Evolutionary conservation across 2,113 vertebrate genomes (phyloP).

Genomic region (Isurus oxyrinchus): DNA sequence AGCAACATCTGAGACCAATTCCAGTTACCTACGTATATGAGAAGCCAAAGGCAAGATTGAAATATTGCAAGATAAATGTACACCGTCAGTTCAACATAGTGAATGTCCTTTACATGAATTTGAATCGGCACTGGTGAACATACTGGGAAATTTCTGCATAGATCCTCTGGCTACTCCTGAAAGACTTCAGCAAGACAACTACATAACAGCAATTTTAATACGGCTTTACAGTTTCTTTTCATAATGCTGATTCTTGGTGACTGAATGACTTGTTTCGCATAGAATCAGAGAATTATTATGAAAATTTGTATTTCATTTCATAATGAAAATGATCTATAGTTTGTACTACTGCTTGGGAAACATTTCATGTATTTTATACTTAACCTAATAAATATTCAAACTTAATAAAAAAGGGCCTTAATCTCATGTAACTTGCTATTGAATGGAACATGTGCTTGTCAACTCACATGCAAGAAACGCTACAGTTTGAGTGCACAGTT

Average conservation of each 20-base stretch:
- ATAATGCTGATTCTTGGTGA: not conserved
- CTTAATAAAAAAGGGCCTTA: no score
- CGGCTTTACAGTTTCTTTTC: not conserved
- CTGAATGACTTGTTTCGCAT: not conserved
- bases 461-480: no score
- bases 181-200: not conserved
- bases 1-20: not conserved
- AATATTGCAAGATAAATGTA: not conserved
- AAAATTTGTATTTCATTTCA: not conserved
- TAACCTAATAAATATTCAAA: no score
- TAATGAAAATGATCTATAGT: not conserved
- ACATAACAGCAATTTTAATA: not conserved
- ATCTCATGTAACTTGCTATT: no score
- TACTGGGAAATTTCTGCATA: not conserved
- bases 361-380: not conserved
- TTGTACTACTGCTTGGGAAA: not conserved
- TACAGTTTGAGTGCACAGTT: no score
- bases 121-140: not conserved
- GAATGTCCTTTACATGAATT: not conserved
- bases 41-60: not conserved
- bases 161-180: not conserved
- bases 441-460: no score
- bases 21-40: not conserved
- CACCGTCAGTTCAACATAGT: not conserved
- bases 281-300: not conserved